phyloP scores from a whole-genome alignment of 2,797 vertebrate genomes.

The Delichon dasypus region DNA sequence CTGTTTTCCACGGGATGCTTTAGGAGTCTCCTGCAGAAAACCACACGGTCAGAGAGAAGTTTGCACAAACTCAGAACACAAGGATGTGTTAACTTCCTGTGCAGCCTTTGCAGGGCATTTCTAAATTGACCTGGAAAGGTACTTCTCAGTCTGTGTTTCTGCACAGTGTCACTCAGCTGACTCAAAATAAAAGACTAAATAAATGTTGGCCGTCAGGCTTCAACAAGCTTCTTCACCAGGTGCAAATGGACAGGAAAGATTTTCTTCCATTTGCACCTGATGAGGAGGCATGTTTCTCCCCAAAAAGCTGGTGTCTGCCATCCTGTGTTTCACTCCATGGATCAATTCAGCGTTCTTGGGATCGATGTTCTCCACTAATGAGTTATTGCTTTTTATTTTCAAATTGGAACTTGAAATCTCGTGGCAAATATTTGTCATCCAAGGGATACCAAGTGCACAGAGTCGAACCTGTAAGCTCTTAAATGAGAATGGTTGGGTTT shows the following conservation, averaged over 20 bases:
- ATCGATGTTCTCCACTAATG: conserved; percentile 16
- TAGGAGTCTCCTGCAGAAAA: neutral
- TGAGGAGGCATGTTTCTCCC: conserved; percentile 47
- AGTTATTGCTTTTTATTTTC: conserved; percentile 48
- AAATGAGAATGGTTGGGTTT: neutral
- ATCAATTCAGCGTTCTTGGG: conserved; percentile 1
- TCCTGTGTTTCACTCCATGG: neutral
- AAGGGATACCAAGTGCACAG: neutral
- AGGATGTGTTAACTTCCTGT: neutral
- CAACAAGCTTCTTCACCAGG: conserved; percentile 63
- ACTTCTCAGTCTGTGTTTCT: neutral
- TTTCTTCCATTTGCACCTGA: conserved; percentile 65
- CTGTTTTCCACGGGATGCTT: neutral
- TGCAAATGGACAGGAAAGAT: conserved; percentile 67
- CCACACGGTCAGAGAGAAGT: neutral
- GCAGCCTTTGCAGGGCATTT: neutral
- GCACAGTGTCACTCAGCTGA: conserved; percentile 31
- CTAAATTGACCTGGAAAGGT: neutral
- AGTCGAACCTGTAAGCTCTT: neutral
- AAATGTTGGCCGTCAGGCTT: conserved; percentile 29
- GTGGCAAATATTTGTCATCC: neutral
- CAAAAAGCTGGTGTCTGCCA: conserved; percentile 1
- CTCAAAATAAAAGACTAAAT: conserved; percentile 18
- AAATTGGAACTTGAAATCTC: conserved; percentile 6
- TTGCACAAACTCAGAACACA: neutral